Percentiles rank a stretch among this genome's conserved stretches.
phyloP scores from a whole-genome alignment of 2,888 invertebrate genomes.

The Harpagoxenus sublaevis region DNA sequence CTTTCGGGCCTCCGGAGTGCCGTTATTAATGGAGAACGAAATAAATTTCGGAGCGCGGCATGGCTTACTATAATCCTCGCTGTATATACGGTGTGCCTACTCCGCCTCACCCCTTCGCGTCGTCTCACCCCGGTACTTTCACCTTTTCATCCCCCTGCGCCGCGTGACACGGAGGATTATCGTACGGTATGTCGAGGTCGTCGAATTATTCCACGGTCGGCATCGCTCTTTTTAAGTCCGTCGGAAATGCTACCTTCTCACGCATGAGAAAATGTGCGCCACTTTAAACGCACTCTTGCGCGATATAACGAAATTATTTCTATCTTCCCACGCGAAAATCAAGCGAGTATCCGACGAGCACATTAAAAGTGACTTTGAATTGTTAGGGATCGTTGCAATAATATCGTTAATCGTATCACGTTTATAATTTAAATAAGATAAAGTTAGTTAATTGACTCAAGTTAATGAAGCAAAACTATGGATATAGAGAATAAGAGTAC shows the following conservation, averaged over 20 bases:
- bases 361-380: neutral
- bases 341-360: neutral
- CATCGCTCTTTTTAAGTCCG: slow-evolving; percentile 71
- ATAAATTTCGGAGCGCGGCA: slow-evolving; percentile 81
- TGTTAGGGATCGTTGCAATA: neutral
- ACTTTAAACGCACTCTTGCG: neutral
- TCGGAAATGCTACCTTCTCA: slow-evolving; percentile 68
- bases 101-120: slow-evolving; percentile 47
- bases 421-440: neutral
- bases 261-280: slow-evolving; percentile 18
- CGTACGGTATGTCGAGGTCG: slow-evolving; percentile 75
- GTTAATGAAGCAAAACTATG: neutral
- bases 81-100: slow-evolving; percentile 70
- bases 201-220: slow-evolving; percentile 76
- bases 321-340: neutral
- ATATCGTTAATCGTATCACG: neutral
- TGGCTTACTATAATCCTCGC: slow-evolving; percentile 82
- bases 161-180: slow-evolving; percentile 78
- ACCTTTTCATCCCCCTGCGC: slow-evolving; percentile 59
- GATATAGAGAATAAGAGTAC: neutral
- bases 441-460: neutral
- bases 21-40: slow-evolving; percentile 82
- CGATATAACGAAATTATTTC: slow-evolving; percentile 1
- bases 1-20: slow-evolving; percentile 58
- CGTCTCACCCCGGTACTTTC: slow-evolving; percentile 31